Evolutionary conservation across 2,797 vertebrate genomes (phyloP), one percentile per base, ranked within the genome.

Genomic region (Mus spretus): DNA sequence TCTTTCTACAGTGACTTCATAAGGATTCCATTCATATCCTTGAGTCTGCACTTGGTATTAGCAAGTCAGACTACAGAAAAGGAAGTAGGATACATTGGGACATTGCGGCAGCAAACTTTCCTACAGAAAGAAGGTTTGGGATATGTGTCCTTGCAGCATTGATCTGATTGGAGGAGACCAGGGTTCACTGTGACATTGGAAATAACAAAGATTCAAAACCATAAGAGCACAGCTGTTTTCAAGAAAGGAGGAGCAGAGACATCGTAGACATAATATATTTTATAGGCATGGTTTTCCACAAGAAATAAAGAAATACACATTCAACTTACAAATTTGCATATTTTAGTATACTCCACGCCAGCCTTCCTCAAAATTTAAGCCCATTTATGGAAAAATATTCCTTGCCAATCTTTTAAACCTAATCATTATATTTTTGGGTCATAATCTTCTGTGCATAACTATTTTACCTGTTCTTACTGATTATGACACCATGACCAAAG

Each of bases 151-250:
- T 98, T 98, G 95, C 65, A 95, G 96, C 75, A 12, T 96, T 94
- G 84, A 96, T 91, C 96, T 98, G 98, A 98, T 97, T 98, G 98
- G 98, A 97, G 98, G 99, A 99, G 99, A 99, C 99, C 99, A 98
- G 98, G 98, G 98, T 99, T 99, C 99, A 99, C 99, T 99, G 99
- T 99, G 99, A 99, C 98, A 98, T 98, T 85, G 96, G 90, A 95
- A 98, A 97, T 96, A 91, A 93, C 86, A 90, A 97, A 97, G 96
- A 97, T 97, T 97, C 97, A 97, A 97, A 77, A 94, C 88, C 44
- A 20, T 7, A 96, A 93, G 90, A 97, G 80, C 85, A 77, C 31
- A 82, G 87, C 24, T 8, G 44, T 86, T 57, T 24, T 96, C 89
- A 75, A 70, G 96, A 81, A 89, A 82, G 86, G 63, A 47, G 40